These are phyloP conservation scores for Ypsolopha scabrella DNA, from an alignment of 2,888 invertebrate genomes.

Conservation along the genomic window DNA sequence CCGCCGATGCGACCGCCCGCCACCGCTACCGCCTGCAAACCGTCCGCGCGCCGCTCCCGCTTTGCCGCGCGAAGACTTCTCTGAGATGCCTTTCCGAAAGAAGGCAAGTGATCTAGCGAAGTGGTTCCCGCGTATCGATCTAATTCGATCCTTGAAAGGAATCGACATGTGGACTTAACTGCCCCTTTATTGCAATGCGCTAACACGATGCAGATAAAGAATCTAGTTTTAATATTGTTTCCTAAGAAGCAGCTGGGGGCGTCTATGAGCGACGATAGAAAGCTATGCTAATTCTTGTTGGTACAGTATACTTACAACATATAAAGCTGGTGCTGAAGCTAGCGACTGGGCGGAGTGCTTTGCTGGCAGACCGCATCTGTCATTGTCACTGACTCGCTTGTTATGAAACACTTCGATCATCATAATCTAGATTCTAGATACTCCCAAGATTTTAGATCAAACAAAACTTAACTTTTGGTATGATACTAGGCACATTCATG, in stretches of 20 bases:
- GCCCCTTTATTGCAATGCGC: conserved; percentile 9
- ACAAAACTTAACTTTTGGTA: no score
- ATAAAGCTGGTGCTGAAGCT: background rate
- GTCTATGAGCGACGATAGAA: background rate
- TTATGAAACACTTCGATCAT: background rate
- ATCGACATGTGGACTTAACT: conserved; percentile 18
- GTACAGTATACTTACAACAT: no score
- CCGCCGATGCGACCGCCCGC: conserved; percentile 13
- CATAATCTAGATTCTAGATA: no score
- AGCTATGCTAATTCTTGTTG: background rate
- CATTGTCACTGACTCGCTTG: background rate
- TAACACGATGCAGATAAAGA: background rate
- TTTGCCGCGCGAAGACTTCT: background rate
- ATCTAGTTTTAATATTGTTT: background rate
- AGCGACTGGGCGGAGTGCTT: background rate
- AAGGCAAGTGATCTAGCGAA: conserved; percentile 5
- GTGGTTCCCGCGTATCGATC: conserved; percentile 41
- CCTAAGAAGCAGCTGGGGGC: background rate
- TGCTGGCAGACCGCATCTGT: background rate
- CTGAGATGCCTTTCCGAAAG: conserved; percentile 9
- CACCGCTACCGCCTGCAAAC: conserved; percentile 6
- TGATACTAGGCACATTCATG: no score
- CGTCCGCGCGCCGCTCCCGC: conserved; percentile 9
- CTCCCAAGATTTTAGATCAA: no score
- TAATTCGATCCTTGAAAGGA: conserved; percentile 14